These are phyloP conservation scores for Centrocercus urophasianus DNA, from an alignment of 2,113 vertebrate genomes.

Conservation along the genomic window DNA sequence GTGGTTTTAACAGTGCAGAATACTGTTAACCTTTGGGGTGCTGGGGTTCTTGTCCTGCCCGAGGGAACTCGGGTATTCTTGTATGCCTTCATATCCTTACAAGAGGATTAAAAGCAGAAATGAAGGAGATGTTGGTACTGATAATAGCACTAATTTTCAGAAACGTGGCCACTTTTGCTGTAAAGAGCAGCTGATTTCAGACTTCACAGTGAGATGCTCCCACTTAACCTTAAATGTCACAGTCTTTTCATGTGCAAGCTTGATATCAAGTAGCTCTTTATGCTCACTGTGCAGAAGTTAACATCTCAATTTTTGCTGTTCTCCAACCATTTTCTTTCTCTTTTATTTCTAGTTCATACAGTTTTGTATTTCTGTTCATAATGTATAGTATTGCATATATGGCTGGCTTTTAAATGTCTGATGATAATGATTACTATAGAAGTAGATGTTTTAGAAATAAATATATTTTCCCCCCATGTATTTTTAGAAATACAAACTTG, in stretches of 20 bases:
- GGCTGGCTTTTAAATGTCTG: neutral
- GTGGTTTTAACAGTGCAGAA: neutral
- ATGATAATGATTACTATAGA: neutral
- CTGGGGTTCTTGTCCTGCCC: neutral
- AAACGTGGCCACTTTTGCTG: neutral
- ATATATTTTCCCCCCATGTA: neutral
- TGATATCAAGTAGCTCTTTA: neutral
- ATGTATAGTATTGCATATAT: neutral
- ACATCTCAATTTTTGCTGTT: neutral
- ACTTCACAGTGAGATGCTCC: neutral
- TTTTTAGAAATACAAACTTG: neutral
- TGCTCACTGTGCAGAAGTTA: neutral
- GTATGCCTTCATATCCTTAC: neutral
- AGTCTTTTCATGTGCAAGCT: neutral
- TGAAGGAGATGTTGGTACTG: neutral
- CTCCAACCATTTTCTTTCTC: neutral
- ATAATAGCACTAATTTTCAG: neutral
- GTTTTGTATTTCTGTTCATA: neutral
- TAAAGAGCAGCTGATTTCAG: neutral
- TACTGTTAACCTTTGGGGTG: conserved; percentile 3
- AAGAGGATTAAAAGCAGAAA: conserved; percentile 34
- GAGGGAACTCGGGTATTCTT: neutral
- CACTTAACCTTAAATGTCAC: neutral
- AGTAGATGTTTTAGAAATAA: neutral
- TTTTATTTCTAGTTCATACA: neutral